Evolutionary conservation across 2,797 vertebrate species (phyloP), one percentile per base, ranked within the genome.

Genomic region (Phoxinus dragarum): DNA sequence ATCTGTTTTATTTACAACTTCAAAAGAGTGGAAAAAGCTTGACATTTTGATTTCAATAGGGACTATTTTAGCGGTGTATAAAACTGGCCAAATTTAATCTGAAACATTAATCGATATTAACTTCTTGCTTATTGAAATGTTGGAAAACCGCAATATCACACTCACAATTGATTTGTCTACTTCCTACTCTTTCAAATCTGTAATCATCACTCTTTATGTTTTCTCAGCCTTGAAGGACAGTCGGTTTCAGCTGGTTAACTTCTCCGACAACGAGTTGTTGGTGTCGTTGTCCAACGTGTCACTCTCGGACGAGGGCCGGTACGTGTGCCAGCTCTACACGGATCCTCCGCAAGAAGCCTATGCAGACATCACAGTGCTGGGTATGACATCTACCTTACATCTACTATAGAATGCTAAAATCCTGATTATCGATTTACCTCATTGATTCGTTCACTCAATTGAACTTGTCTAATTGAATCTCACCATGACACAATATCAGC

Each of bases 181-280:
- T 40, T 84, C n/a, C 47, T 69, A 14, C 38, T 59, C 71, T 31
- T 40, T 36, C 76, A 66, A 56, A 21, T 34, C 40, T 80, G 74
- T 68, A 38, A 42, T 5, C 47, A 72, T 82, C 73, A 47, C 47
- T 80, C 69, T 86, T 69, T 88, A 49, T 49, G 38, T 88, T 80
- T 85, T 52, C 52, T 0, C 94, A 97, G 96, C 96, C 1, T 89
- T 97, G 91, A 97, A 97, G 92, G 96, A 97, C 94, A 96, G 96
- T 92, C 94, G 96, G 83, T 97, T 97, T 92, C 96, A 97, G 94
- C 91, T 97, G 93, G 96, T 97, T 92, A 97, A 97, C 94, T 97
- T 97, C 93, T 96, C 96, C 42, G 96, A 96, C 94, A 97, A 96
- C 11, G 96, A 97, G 91, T 94, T 97, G 64, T 93, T 94, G 6